Conservation (phyloP, 2,113 vertebrate species). For the Parus major region DNA sequence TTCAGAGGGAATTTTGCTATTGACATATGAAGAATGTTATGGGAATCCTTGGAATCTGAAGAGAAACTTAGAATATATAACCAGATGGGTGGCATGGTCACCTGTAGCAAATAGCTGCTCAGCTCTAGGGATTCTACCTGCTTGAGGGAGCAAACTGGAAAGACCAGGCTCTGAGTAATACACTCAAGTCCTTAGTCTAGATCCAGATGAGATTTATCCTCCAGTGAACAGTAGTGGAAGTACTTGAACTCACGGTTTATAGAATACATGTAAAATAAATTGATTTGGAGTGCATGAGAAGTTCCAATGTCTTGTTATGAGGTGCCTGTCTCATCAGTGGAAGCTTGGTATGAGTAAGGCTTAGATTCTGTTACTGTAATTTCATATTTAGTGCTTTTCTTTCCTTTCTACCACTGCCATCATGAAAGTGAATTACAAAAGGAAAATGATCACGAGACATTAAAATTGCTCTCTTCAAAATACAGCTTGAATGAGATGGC, state of each 20-base stretch:
- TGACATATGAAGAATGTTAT: neutral
- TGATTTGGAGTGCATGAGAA: neutral
- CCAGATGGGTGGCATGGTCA: neutral
- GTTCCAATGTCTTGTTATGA: neutral
- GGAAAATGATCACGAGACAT: constrained; percentile 12
- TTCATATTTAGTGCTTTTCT: constrained; percentile 14
- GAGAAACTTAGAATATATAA: neutral
- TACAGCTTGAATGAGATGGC: neutral
- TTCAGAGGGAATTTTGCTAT: neutral
- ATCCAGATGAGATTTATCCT: neutral
- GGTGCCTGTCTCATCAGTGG: neutral
- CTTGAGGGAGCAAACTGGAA: neutral
- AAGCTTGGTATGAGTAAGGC: neutral
- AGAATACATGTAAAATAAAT: neutral
- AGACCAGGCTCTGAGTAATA: neutral
- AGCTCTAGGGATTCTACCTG: neutral
- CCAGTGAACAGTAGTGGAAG: neutral
- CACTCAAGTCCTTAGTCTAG: neutral
- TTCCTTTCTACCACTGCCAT: neutral
- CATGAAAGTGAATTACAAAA: constrained; percentile 55
- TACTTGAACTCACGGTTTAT: neutral
- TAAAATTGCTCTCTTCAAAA: constrained; percentile 56
- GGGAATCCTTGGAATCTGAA: neutral
- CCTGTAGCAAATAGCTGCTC: neutral
- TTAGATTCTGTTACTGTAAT: neutral